Evolutionary conservation across 2,888 invertebrate species (phyloP), one percentile per base, ranked within the genome.

Genomic region (Dichetophora obliterata): DNA sequence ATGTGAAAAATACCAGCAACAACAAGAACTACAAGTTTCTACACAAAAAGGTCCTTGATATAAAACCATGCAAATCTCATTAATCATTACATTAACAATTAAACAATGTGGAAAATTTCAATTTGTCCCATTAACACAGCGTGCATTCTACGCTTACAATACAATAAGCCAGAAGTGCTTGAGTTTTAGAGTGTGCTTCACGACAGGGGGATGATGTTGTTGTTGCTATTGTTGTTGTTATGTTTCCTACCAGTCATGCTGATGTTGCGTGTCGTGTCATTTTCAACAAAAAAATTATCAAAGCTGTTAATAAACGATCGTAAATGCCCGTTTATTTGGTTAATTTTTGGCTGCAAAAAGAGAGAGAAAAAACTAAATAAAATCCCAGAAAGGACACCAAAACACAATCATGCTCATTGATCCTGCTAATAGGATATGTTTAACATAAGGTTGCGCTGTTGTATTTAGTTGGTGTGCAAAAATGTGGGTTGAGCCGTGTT

Each of bases 101-200:
- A 86, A 86, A 86, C 85, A 85, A 87, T 82, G 84, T 86, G 87
- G 86, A 86, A 87, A 86, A 85, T 86, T 84, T 82, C 82, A 83
- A 84, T 83, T 84, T 84, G 80, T 81, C 52, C 68, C 66, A 75
- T 68, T 63, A 73, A 52, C 63, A 27, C 63, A 57, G 57, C 71
- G 34, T 70, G 70, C 14, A 43, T 43, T 43, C 11, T 43, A 11
- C 43, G 1, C 14, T 14, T 43, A 37, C 1, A 1, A 5, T 37
- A 43, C 43, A 14, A 11, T 43, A 43, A 43, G 43, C 43, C 43
- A 43, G 11, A 2, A 43, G 43, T 14, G 11, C 14, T 6, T 11
- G 11, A 43, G 11, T 14, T 43, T 14, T 43, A 43, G 43, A 43
- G 43, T 43, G 43, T 43, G 43, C 43, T 43, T 11, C 43, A 43